Evolutionary conservation across 2,113 vertebrate species (phyloP).

Genomic region (Xenus cinereus): DNA sequence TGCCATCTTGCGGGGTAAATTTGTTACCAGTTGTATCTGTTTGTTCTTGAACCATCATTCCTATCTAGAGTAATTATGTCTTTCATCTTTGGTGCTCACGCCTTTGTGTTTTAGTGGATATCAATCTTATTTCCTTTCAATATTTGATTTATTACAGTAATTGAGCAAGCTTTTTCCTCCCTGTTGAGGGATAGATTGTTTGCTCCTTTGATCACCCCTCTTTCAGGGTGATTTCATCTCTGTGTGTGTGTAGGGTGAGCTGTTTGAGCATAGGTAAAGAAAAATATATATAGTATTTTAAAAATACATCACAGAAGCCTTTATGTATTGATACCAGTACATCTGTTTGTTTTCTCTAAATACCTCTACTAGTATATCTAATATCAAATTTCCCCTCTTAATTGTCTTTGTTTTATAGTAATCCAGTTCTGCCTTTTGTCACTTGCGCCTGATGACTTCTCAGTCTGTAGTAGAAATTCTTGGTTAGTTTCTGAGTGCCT

Average conservation of each 20-base stretch:
- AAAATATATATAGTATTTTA: accelerated
- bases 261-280: neutral
- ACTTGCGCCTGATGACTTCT: neutral
- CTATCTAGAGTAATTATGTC: neutral
- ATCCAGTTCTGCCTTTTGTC: neutral
- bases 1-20: neutral
- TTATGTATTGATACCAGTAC: neutral
- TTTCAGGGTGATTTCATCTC: neutral
- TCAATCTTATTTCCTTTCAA: neutral
- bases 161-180: neutral
- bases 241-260: neutral
- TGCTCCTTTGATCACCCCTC: neutral
- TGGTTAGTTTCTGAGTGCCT: neutral
- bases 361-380: neutral
- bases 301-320: neutral
- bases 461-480: neutral
- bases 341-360: neutral
- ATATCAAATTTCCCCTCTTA: neutral
- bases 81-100: neutral
- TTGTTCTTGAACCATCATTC: neutral
- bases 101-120: neutral
- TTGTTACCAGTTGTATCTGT: neutral
- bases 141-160: neutral
- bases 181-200: neutral
- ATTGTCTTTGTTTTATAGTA: neutral